Base-by-base conservation (phyloP, 2,888 invertebrate genomes). In the Mycalesis mineus region DNA sequence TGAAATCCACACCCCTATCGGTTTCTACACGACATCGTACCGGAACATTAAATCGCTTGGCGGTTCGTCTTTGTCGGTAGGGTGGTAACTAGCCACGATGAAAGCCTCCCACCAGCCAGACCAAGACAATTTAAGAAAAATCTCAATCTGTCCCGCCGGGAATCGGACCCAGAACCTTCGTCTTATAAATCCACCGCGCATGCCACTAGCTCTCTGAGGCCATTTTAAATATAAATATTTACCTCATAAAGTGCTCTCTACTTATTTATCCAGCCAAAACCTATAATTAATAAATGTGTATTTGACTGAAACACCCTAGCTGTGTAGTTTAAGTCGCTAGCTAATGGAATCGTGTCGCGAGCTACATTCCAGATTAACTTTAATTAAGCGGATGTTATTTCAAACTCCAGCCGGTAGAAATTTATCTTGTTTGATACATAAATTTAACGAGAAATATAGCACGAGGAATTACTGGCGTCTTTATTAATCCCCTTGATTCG, bases 361-460 rank as follows among this genome's bases (percentile, higher is more conserved):
- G 79, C 79, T 77, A 78, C 77, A 80, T 80, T 82, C 73, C 71
- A 80, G 84, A 84, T 86, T 84, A 83, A 83, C 80, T 84, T 84
- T 84, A 86, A 86, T 85, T 85, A 85, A 85, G 80, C 76, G 80
- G 78, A 80, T 84, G 85, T 80, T 82, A 82, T 82, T 82, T 74
- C 77, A 79, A 80, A 82, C 80, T 82, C 80, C 72, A 74, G 70
- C 72, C 63, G 62, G 69, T 71, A 75, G 72, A 75, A 73, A 80
- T 83, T 78, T 78, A 79, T 78, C 77, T 74, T 69, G 72, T 74
- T 78, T 75, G 69, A 73, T 73, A 74, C 72, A 75, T 65, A 60
- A 62, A 62, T 62, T 61, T 60, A 61, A 63, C 56, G 55, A 61
- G 55, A 55, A 55, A 57, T 59, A 57, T 29, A 57, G 45, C 41